A percentile compares a stretch with the other conserved stretches of the same genome.
phyloP scores from a whole-genome alignment of 2,888 invertebrate genomes.

The Tigriopus californicus region DNA sequence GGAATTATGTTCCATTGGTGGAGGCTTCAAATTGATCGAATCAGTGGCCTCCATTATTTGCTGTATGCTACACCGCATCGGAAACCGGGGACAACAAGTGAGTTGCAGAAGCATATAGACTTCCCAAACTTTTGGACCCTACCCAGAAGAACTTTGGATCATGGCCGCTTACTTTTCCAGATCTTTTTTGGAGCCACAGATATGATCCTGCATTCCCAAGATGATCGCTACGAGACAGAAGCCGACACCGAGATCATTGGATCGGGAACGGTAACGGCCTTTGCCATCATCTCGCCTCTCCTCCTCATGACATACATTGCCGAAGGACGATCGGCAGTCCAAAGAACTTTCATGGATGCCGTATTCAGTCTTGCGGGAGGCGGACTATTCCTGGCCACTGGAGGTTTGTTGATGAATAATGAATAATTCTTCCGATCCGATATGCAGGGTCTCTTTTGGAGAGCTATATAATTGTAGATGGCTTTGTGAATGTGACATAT shows the following conservation, averaged over 20 bases:
- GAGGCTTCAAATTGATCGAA: neutral
- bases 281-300: neutral
- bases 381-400: neutral
- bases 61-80: conserved; percentile 1
- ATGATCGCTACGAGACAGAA: neutral
- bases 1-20: neutral
- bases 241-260: neutral
- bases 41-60: neutral
- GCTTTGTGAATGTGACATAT: neutral
- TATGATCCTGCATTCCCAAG: neutral
- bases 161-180: neutral
- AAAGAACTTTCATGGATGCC: conserved; percentile 1
- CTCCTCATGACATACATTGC: neutral
- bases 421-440: too few species aligned
- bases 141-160: too few species aligned
- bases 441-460: too few species aligned
- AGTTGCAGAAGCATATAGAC: neutral
- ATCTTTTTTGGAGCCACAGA: neutral
- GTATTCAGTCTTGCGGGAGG: neutral
- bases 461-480: too few species aligned
- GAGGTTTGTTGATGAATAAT: neutral
- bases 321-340: neutral
- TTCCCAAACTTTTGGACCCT: too few species aligned
- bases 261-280: neutral
- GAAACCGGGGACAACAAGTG: conserved; percentile 3